These are phyloP conservation scores for Rynchops niger DNA, from an alignment of 2,113 vertebrate genomes.

Conservation along the genomic window DNA sequence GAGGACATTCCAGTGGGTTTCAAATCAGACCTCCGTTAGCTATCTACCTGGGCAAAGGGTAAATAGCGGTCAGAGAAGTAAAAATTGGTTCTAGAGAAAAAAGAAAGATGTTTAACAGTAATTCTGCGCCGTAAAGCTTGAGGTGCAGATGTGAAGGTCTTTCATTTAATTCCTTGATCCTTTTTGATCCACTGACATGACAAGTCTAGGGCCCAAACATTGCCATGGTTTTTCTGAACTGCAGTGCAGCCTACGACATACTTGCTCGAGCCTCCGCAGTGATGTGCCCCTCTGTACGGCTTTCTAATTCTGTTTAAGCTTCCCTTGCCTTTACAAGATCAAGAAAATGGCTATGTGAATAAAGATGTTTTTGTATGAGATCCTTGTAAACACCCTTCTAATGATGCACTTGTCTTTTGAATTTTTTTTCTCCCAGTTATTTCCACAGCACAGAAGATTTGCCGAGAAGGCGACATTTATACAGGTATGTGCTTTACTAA, in stretches of 20 bases:
- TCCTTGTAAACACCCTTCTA: neutral
- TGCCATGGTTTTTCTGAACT: neutral
- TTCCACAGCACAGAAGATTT: conserved; percentile 94
- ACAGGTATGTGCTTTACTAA: conserved; percentile 79
- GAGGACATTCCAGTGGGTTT: neutral
- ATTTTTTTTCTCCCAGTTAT: conserved; percentile 77
- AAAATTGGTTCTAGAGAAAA: neutral
- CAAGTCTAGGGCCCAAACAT: neutral
- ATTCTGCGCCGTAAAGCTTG: neutral
- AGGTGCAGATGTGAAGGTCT: neutral
- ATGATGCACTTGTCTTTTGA: neutral
- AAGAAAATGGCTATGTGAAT: neutral
- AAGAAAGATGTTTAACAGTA: neutral
- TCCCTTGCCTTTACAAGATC: neutral
- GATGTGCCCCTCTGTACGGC: neutral
- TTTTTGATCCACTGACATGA: neutral
- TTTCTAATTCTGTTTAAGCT: neutral
- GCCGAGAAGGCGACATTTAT: conserved; percentile 88
- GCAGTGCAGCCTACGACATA: rapidly evolving
- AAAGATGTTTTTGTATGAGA: neutral
- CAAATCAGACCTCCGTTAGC: rapidly evolving
- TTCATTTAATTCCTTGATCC: neutral
- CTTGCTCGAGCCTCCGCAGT: neutral
- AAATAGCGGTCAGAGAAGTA: neutral
- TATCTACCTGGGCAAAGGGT: neutral